Base-by-base conservation (phyloP, 2,888 invertebrate genomes). In the Cyclophora punctaria region DNA sequence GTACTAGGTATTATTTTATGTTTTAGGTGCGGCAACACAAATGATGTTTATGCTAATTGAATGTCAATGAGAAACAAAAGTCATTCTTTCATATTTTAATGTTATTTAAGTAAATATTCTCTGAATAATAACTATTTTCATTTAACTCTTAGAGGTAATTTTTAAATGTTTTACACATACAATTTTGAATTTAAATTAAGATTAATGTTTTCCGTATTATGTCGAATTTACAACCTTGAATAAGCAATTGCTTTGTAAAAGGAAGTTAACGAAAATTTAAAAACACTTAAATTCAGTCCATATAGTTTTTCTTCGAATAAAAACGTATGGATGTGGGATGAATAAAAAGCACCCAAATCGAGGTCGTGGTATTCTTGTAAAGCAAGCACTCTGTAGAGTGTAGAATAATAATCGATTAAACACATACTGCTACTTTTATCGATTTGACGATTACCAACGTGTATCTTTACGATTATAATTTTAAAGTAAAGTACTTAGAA, bases 261-360 rank as follows among this genome's bases (percentile, higher is more conserved):
- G 71, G 71, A 71, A 74, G 66, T 62, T 44, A 44, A 66, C 63
- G 59, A 66, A 73, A 67, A 20, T 20, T 20, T 20, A 20, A 20
- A 20, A 20, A 20, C 20, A 20, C 20, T 20, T 20, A 20, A 20
- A 20, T 20, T 20, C 20, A 20, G 20, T 66, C 56, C 49, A 57
- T 58, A 66, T 57, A 37, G 37, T 4, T 37, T 37, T 37, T 37
- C 20, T 20, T 20, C 2, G 20, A 20, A 20, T 20, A 20, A 20
- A 20, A 20, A 20, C 20, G 20, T 20, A 20, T 20, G 20, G 20
- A 20, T 20, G 20, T 20, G 5, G 50, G 62, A 65, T 63, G 62
- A 71, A 71, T 72, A 71, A 74, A 71, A 72, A 71, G 58, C 59
- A 50, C 56, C 4, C 59, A 48, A 56, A 61, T 73, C 65, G 71